A percentile compares a stretch with the other conserved stretches of the same genome.
These are phyloP conservation scores for Harpagoxenus sublaevis DNA, from an alignment of 2,888 invertebrate species.

Conservation along the genomic window DNA sequence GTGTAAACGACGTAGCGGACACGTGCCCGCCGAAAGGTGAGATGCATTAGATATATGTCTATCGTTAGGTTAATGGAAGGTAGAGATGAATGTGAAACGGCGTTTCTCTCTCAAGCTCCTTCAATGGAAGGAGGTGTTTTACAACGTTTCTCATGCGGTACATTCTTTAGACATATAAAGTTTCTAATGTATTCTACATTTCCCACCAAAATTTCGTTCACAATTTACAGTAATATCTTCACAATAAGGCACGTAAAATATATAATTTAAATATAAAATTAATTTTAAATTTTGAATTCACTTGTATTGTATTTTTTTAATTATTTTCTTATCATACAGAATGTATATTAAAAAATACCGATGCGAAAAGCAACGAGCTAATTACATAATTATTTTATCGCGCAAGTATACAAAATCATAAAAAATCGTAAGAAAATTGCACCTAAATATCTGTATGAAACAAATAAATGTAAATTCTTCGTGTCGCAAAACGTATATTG, in stretches of 20 bases:
- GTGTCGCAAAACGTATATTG: neutral
- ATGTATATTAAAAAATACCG: neutral
- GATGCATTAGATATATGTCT: slow-evolving; percentile 26
- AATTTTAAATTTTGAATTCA: neutral
- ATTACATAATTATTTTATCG: neutral
- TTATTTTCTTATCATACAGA: neutral
- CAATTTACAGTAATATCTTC: neutral
- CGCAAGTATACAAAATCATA: neutral
- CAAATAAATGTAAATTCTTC: neutral
- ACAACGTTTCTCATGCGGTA: neutral
- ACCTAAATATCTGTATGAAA: neutral
- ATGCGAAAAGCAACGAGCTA: too few relatives aligned
- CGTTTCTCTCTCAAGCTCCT: slow-evolving; percentile 2
- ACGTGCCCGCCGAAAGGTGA: slow-evolving; percentile 21
- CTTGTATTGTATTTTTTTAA: neutral
- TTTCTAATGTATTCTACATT: neutral
- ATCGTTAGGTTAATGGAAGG: slow-evolving; percentile 30
- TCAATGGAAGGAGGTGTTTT: neutral
- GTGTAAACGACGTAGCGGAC: slow-evolving; percentile 57
- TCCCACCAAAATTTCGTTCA: neutral
- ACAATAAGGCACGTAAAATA: neutral
- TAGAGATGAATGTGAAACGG: neutral
- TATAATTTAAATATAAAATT: slow-evolving; percentile 1
- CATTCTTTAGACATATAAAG: neutral
- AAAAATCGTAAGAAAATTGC: neutral